A percentile compares a stretch with the other conserved stretches of the same genome.
Evolutionary conservation across 2,797 vertebrate genomes (phyloP).

Genomic region (Gymnopithys bicolor): DNA sequence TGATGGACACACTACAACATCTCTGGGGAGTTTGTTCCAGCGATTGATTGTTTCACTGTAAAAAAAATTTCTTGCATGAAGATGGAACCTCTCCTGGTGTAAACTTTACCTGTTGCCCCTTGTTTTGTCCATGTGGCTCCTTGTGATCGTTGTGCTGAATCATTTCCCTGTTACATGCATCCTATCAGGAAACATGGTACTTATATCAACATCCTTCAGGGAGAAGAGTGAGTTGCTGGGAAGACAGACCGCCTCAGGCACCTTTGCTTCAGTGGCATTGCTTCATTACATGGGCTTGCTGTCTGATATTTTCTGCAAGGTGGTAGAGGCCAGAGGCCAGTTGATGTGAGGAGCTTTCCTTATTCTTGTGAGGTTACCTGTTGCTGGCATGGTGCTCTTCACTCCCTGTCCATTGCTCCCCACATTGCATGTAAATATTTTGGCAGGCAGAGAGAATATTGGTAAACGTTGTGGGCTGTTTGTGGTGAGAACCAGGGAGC

Average conservation of each 20-base stretch:
- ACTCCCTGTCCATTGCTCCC: not conserved
- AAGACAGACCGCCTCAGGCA: not conserved
- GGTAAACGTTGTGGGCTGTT: not conserved
- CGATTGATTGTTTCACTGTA: not conserved
- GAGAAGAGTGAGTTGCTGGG: not conserved
- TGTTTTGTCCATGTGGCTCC: not conserved
- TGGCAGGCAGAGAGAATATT: not conserved
- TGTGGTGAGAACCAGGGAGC: accelerated
- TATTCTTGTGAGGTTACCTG: not conserved
- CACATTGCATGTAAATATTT: not conserved
- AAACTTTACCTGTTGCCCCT: not conserved
- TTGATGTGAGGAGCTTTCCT: not conserved
- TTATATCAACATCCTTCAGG: not conserved
- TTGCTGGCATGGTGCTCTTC: not conserved
- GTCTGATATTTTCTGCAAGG: not conserved
- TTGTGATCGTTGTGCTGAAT: not conserved
- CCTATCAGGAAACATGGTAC: not conserved
- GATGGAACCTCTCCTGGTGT: not conserved
- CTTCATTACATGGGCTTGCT: not conserved
- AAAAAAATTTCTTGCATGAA: not conserved
- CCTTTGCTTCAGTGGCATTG: not conserved
- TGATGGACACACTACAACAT: accelerated
- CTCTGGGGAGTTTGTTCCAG: not conserved
- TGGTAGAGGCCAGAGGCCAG: not conserved
- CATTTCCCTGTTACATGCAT: accelerated